Evolutionary conservation across 2,113 vertebrate species (phyloP).

Genomic region (Solenodon paradoxus): DNA sequence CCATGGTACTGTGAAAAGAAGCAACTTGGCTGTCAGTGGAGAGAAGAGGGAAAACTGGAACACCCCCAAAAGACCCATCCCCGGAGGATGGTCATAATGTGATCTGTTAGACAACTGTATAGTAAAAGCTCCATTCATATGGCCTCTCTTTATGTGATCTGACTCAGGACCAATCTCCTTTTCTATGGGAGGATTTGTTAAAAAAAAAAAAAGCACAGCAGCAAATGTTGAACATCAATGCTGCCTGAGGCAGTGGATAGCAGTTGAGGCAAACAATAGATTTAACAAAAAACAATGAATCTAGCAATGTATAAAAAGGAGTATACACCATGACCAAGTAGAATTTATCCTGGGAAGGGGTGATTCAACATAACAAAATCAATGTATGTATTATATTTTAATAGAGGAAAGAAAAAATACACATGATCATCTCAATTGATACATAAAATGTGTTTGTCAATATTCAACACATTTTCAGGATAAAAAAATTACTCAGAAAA

Average conservation of each 20-base stretch:
- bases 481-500: background rate
- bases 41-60: background rate
- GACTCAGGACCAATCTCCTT: background rate
- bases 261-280: background rate
- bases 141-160: background rate
- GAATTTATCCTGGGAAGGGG: background rate
- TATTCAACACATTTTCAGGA: background rate
- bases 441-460: background rate
- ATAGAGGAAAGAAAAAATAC: background rate
- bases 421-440: background rate
- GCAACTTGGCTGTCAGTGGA: background rate
- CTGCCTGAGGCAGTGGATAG: background rate
- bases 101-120: background rate
- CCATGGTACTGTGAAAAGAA: background rate
- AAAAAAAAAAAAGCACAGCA: slow-evolving; percentile 14
- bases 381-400: background rate
- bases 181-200: background rate
- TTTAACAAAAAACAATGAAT: slow-evolving; percentile 14
- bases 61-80: background rate
- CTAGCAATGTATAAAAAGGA: background rate
- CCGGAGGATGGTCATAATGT: background rate
- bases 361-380: slow-evolving; percentile 17
- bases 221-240: background rate
- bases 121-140: background rate
- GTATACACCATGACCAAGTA: background rate